These are phyloP conservation scores for Phoenoteleia sp. DNA, from an alignment of 2,888 invertebrate genomes.

Conservation along the genomic window DNA sequence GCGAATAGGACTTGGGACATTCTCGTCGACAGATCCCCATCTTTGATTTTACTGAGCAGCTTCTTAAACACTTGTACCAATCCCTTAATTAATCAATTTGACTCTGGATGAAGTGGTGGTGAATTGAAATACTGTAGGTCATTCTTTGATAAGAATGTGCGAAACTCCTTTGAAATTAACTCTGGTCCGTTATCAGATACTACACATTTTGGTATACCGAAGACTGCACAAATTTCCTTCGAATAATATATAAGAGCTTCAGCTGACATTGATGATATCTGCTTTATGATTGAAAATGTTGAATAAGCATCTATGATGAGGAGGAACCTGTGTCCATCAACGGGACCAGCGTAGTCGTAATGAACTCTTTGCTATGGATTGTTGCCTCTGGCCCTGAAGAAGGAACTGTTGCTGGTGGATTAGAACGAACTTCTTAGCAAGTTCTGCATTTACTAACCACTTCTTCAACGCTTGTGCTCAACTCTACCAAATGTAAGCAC, in stretches of 20 bases:
- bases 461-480: background rate
- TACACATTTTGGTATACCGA: slow-evolving; percentile 1
- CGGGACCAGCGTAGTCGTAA: slow-evolving; percentile 22
- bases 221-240: background rate
- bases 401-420: background rate
- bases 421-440: background rate
- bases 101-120: slow-evolving; percentile 7
- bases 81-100: background rate
- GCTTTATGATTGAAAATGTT: background rate
- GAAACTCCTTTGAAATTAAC: slow-evolving; percentile 1
- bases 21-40: too few species aligned
- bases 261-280: slow-evolving; percentile 12
- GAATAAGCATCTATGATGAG: slow-evolving; percentile 13
- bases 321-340: background rate
- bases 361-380: slow-evolving; percentile 11
- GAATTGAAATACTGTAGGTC: background rate
- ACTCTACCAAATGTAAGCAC: background rate
- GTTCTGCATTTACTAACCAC: background rate
- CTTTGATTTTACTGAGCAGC: background rate
- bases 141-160: background rate
- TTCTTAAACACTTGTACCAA: background rate
- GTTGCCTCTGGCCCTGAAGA: background rate
- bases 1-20: too few species aligned
- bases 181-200: slow-evolving; percentile 13
- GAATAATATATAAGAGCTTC: background rate